Conservation (phyloP, 2,113 vertebrate genomes). For the Sarotherodon lohbergeri region DNA sequence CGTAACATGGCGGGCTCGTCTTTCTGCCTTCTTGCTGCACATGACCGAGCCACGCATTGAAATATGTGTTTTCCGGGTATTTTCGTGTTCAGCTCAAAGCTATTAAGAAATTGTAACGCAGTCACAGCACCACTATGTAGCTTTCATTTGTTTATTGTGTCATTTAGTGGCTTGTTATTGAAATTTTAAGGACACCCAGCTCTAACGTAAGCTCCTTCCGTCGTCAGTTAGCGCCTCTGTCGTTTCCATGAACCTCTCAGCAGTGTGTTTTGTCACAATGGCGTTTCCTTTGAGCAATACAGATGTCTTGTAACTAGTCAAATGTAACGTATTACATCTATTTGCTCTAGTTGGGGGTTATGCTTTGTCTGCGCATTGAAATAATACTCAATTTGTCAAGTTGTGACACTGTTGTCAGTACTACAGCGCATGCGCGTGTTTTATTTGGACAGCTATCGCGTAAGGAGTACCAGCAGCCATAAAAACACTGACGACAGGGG, state of each 20-base stretch:
- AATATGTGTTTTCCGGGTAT: background rate
- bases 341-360: background rate
- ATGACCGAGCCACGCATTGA: conserved; percentile 45
- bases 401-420: background rate
- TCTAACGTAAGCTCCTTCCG: conserved; percentile 16
- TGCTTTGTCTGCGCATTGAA: background rate
- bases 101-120: too few species aligned
- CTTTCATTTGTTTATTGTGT: background rate
- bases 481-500: background rate
- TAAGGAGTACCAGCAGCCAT: background rate
- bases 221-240: conserved; percentile 6
- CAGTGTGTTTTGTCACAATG: background rate
- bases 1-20: conserved; percentile 70
- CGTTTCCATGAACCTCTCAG: background rate
- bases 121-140: accelerated
- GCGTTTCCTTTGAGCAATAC: background rate
- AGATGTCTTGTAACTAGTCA: background rate
- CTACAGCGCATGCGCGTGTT: conserved; percentile 16
- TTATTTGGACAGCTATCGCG: background rate
- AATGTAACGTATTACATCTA: background rate
- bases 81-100: background rate
- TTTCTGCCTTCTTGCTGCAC: conserved; percentile 49
- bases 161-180: background rate
- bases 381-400: conserved; percentile 30
- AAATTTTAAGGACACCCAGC: background rate